phyloP scores from a whole-genome alignment of 2,888 invertebrate species.

The Pandemis heparana region DNA sequence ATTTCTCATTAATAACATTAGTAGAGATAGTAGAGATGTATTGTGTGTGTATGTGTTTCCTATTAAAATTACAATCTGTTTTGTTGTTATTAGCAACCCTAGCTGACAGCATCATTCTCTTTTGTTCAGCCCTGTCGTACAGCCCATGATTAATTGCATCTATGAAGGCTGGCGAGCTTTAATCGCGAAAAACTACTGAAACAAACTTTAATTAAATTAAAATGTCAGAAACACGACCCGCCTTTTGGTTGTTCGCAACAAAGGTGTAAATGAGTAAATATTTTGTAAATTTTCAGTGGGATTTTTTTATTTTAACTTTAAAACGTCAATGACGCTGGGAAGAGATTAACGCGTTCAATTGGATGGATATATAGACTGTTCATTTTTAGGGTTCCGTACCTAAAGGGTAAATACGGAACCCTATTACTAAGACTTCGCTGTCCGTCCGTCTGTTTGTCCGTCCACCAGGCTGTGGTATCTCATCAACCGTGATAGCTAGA shows the following conservation, averaged over 20 bases:
- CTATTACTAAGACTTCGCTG: too few relatives aligned
- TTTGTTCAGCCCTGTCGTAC: constrained; percentile 69
- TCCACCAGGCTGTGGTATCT: too few relatives aligned
- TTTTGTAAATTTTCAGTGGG: not conserved
- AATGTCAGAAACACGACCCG: constrained; percentile 53
- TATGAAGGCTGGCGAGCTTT: constrained; percentile 68
- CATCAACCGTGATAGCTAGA: too few relatives aligned
- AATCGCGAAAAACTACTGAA: constrained; percentile 67
- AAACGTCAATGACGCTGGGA: not conserved
- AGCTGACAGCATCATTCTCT: constrained; percentile 51
- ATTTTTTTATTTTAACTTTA: not conserved
- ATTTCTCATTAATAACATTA: too few relatives aligned
- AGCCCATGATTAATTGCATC: constrained; percentile 79
- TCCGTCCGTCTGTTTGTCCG: too few relatives aligned
- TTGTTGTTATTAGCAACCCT: constrained; percentile 50
- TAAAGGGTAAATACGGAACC: too few relatives aligned
- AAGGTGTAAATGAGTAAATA: constrained; percentile 33
- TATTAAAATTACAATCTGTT: not conserved
- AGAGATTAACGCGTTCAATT: not conserved
- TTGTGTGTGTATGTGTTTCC: not conserved
- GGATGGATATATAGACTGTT: too few relatives aligned
- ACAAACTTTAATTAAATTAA: constrained; percentile 66
- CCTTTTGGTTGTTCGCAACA: constrained; percentile 52
- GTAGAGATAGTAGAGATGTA: too few relatives aligned
- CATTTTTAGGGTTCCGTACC: too few relatives aligned